phyloP scores from a whole-genome alignment of 2,113 vertebrate species.

The Cygnus buccinator region DNA sequence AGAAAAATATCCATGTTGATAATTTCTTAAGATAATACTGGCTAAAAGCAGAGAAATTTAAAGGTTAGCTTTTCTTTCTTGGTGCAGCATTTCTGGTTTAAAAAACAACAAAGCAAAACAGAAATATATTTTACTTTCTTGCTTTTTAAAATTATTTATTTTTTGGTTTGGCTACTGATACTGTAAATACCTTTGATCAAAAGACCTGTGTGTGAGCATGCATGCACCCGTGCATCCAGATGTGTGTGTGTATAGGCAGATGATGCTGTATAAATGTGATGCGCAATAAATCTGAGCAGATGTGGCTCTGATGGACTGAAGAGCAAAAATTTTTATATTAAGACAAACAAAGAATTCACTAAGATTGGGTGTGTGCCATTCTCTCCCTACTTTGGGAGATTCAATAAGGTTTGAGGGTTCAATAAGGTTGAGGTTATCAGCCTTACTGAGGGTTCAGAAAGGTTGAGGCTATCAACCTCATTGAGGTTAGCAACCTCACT shows the following conservation, averaged over 20 bases:
- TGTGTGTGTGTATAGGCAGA: neutral
- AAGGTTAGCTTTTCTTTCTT: neutral
- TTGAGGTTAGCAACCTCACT: neutral
- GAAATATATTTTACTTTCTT: neutral
- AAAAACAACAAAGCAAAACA: neutral
- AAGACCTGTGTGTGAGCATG: accelerated
- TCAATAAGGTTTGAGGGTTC: too few relatives aligned
- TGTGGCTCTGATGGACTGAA: neutral
- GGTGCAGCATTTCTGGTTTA: neutral
- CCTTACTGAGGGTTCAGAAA: accelerated
- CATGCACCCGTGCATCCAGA: neutral
- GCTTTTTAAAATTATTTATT: neutral
- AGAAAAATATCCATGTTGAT: neutral
- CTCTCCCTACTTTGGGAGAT: neutral
- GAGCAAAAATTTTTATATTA: neutral
- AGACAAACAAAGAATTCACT: neutral
- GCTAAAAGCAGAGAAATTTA: neutral
- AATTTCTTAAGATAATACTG: neutral
- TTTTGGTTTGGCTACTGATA: neutral
- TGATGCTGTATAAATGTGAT: neutral
- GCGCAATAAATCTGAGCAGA: neutral
- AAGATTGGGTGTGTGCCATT: neutral
- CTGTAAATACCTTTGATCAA: neutral
- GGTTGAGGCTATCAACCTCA: neutral
- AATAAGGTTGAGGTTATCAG: neutral